Conservation (phyloP, 2,113 vertebrate genomes). For the Rhinolophus sinicus region DNA sequence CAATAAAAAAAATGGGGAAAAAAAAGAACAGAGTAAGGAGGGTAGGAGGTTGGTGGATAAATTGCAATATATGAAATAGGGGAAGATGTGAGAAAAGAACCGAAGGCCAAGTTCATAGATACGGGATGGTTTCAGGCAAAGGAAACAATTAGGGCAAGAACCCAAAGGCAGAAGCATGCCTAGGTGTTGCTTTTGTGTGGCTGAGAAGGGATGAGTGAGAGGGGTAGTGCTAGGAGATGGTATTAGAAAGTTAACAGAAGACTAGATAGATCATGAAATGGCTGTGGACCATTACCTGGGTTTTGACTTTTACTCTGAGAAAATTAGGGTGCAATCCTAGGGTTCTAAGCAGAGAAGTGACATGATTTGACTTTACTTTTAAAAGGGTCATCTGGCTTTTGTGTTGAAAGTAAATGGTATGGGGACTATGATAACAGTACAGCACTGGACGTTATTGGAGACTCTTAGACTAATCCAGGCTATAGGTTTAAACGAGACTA, state of each 20-base stretch:
- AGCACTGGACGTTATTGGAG: not conserved
- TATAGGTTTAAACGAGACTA: not conserved
- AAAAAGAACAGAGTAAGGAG: not conserved
- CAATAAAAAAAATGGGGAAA: not conserved
- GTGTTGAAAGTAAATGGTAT: not conserved
- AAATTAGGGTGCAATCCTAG: not conserved
- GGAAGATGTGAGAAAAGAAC: not conserved
- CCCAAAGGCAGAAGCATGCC: not conserved
- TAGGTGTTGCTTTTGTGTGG: not conserved
- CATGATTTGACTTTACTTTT: not conserved
- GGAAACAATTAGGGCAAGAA: not conserved
- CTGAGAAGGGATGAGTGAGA: not conserved
- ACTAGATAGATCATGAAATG: not conserved
- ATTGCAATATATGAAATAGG: not conserved
- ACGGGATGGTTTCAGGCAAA: not conserved
- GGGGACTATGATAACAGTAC: not conserved
- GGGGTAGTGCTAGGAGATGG: not conserved
- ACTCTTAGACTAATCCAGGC: not conserved
- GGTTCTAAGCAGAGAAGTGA: not conserved
- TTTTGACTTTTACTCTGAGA: not conserved
- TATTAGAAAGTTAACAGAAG: not conserved
- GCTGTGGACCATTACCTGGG: not conserved
- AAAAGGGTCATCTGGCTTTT: not conserved
- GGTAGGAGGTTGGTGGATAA: not conserved
- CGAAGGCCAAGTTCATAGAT: not conserved